These are phyloP conservation scores for Pissodes strobi DNA, from an alignment of 1,140 invertebrate species.

Conservation along the genomic window DNA sequence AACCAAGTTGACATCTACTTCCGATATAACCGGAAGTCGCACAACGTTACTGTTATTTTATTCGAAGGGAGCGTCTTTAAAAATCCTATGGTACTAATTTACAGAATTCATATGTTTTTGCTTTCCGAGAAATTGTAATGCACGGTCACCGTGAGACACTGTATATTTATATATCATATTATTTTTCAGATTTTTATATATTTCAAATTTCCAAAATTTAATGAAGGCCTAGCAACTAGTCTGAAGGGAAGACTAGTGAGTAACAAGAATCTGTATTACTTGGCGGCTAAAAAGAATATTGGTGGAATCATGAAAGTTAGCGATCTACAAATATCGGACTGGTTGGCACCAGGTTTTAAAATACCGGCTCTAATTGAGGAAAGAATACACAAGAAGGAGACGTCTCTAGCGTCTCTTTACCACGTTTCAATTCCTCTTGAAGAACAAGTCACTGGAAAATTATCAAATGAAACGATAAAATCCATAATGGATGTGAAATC, in stretches of 20 bases:
- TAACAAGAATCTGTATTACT: conserved; percentile 79
- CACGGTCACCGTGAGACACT: too few relatives aligned
- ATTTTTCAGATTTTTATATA: conserved; percentile 66
- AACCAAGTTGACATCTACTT: too few relatives aligned
- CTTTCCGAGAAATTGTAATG: too few relatives aligned
- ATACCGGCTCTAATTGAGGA: conserved; percentile 50
- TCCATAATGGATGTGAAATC: conserved; percentile 37
- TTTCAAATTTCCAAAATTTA: conserved; percentile 67
- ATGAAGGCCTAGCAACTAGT: conserved; percentile 78
- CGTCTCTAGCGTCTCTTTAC: conserved; percentile 51
- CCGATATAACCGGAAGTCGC: too few relatives aligned
- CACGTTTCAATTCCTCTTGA: conserved; percentile 54
- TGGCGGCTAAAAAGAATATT: conserved; percentile 61
- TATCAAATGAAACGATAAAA: conserved; percentile 40
- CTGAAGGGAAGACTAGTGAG: conserved; percentile 78
- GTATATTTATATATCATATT: background rate
- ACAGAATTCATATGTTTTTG: too few relatives aligned
- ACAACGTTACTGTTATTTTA: too few relatives aligned
- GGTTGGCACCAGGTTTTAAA: conserved; percentile 69
- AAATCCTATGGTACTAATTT: too few relatives aligned
- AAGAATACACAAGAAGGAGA: conserved; percentile 28
- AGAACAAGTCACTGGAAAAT: conserved; percentile 56
- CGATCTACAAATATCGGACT: conserved; percentile 66
- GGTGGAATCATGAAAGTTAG: conserved; percentile 65
- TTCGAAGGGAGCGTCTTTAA: too few relatives aligned